Evolutionary conservation across 2,797 vertebrate genomes (phyloP).

Genomic region (Oreonectes daqikongensis): DNA sequence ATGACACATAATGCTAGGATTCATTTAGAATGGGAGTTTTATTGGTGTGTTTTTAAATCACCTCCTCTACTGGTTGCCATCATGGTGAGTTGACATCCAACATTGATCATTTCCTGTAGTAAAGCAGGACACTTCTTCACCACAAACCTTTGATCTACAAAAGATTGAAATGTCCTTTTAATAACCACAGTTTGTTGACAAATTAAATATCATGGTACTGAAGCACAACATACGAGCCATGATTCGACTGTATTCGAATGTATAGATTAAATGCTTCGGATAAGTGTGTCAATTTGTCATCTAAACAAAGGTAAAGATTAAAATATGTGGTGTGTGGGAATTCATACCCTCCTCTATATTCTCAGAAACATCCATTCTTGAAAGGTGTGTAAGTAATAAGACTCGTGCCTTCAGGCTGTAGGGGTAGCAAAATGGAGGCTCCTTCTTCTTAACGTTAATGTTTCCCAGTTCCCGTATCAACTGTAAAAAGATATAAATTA

Average conservation of each 20-base stretch:
- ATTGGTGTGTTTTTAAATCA: conserved; percentile 60
- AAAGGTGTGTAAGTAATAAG: conserved; percentile 88
- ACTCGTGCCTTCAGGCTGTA: conserved; percentile 98
- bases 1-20: too few species aligned
- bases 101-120: conserved; percentile 99
- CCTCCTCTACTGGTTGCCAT: conserved; percentile 98
- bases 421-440: conserved; percentile 96
- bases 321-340: not conserved
- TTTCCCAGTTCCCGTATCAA: conserved; percentile 96
- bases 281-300: not conserved
- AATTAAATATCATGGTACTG: not conserved
- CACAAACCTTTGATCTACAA: conserved; percentile 94
- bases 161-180: not conserved
- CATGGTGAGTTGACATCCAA: conserved; percentile 96
- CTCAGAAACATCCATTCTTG: conserved; percentile 94
- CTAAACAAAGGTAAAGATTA: not conserved
- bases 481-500: conserved; percentile 65
- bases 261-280: not conserved
- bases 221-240: not conserved
- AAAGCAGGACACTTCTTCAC: conserved; percentile 93
- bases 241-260: not conserved
- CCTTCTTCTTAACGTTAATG: conserved; percentile 99
- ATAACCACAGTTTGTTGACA: not conserved
- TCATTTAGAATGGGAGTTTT: not conserved
- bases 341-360: conserved; percentile 91